phyloP scores from a whole-genome alignment of 1,140 invertebrate genomes.

The Eciton burchellii region DNA sequence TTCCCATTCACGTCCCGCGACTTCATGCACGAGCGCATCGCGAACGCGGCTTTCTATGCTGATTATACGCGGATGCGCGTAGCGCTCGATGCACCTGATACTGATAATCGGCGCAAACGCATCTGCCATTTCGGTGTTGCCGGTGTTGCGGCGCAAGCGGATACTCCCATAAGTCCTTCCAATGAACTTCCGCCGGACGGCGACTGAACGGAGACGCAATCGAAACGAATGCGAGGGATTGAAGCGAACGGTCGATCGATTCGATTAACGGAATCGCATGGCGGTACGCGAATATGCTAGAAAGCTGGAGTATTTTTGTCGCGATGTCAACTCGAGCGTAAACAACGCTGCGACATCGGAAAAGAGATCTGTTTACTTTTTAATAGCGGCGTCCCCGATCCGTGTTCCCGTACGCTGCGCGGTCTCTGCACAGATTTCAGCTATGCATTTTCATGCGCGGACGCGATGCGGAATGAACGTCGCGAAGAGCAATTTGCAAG shows the following conservation, averaged over 20 bases:
- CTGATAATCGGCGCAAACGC: slow-evolving; percentile 41
- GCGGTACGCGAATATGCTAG: background rate
- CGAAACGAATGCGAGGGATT: slow-evolving; percentile 9
- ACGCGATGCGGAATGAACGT: too few species aligned
- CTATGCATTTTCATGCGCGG: too few species aligned
- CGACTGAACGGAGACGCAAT: background rate
- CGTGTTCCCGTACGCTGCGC: too few species aligned
- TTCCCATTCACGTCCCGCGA: background rate
- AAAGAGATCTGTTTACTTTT: too few species aligned
- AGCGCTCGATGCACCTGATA: slow-evolving; percentile 48
- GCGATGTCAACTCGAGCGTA: too few species aligned
- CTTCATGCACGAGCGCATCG: slow-evolving; percentile 38
- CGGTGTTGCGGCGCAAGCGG: too few species aligned
- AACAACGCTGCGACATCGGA: too few species aligned
- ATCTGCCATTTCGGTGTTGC: slow-evolving; percentile 26
- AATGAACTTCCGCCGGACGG: slow-evolving; percentile 14
- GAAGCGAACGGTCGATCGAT: slow-evolving; percentile 1
- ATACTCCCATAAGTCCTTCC: slow-evolving; percentile 32
- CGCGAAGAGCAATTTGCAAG: background rate
- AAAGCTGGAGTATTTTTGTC: too few species aligned
- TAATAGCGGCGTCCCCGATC: too few species aligned
- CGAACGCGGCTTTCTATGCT: slow-evolving; percentile 44
- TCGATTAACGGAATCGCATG: background rate
- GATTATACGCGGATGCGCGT: slow-evolving; percentile 50
- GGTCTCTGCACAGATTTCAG: too few species aligned